Evolutionary conservation across 92 coral and sea anemone genomes (phyloP), one percentile per base, ranked within the genome.

Genomic region (Siderastrea radians): DNA sequence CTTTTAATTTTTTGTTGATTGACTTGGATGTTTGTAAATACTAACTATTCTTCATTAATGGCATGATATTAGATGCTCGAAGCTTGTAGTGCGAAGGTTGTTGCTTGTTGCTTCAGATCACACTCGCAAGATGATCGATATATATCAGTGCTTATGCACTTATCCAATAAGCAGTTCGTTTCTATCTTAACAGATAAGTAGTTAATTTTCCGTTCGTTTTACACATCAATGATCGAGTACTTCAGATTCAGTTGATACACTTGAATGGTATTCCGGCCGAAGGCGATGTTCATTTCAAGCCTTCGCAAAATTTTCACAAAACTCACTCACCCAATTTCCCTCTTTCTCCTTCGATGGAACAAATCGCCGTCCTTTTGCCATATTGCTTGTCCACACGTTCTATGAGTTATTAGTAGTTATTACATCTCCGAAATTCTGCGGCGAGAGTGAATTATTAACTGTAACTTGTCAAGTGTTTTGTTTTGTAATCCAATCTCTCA

Each of bases 291-390:
- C 52, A 9, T 7, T 49, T 77, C 13, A 43, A 13, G 4, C 44
- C 19, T 38, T 68, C 43, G 13, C 38, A 47, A n/a, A 66, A 80
- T n/a, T n/a, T 4, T 48, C 45, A 1, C 4, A 6, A 8, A 0
- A n/a, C 12, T 1, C 3, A 84, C 99, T 79, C 78, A 97, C 99
- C 99, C 99, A 97, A 17, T 84, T 69, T 51, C 96, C 95, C 17
- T 94, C 97, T 77, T 83, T 92, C 72, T 88, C 94, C 62, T 89
- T 84, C 61, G 99, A 90, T 51, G 99, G 99, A 1, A 80, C 97
- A 83, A 90, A 95, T 14, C 79, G 71, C 74, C 99, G 76, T 48
- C 99, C 99, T 83, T 97, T 97, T 47, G 96, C 92, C 99, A 97
- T 97, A 17, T 38, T 60, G 43, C 71, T 65, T 51, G 66, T 52